These are phyloP conservation scores for Monoplex corrugatus DNA, from an alignment of 2,888 invertebrate genomes.

Conservation along the genomic window DNA sequence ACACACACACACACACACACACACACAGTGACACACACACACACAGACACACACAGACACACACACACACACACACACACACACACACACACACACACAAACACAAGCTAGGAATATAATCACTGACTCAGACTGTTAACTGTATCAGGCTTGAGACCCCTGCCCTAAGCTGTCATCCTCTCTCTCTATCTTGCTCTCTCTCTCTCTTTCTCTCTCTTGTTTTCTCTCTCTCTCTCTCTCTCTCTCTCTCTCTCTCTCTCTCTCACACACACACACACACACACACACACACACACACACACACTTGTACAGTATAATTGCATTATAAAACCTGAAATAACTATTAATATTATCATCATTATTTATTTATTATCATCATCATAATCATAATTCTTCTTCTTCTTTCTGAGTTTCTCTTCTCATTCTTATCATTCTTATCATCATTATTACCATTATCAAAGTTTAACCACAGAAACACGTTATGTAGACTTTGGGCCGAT, in stretches of 20 bases:
- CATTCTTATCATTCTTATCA: no score
- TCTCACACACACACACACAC: no score
- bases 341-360: no score
- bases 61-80: no score
- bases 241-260: constrained; percentile 20
- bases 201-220: not conserved
- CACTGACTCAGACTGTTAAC: not conserved
- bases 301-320: not conserved
- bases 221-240: constrained; percentile 22
- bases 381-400: not conserved
- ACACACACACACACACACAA: not conserved
- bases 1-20: no score
- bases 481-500: no score
- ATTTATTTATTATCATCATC: not conserved
- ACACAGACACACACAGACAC: no score
- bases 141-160: not conserved
- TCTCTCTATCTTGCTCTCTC: not conserved
- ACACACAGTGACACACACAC: no score
- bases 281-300: not conserved
- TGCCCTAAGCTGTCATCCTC: not conserved
- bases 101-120: not conserved
- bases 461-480: no score
- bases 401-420: no score
- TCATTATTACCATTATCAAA: no score
- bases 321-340: no score